Conservation (phyloP, 1,140 invertebrate genomes). For the Orchesella cincta region DNA sequence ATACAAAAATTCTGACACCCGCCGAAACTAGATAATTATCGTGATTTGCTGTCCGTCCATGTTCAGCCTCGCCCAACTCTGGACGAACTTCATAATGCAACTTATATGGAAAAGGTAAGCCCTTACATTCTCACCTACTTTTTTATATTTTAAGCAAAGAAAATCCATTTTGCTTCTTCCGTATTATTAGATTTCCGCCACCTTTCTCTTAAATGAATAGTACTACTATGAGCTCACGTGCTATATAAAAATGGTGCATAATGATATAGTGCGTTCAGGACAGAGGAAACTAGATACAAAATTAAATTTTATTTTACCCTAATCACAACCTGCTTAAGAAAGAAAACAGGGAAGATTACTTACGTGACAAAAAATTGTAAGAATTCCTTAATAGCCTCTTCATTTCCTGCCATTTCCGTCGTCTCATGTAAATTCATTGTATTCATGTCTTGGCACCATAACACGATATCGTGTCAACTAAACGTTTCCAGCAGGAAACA, state of each 20-base stretch:
- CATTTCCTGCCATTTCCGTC: conserved; percentile 19
- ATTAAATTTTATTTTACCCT: neutral
- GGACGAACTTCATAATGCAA: conserved; percentile 62
- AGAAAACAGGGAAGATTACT: neutral
- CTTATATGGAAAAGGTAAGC: conserved; percentile 54
- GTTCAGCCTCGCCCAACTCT: conserved; percentile 61
- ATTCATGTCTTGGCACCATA: neutral
- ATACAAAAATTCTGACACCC: neutral
- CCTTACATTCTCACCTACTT: conserved; percentile 1
- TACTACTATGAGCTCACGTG: neutral
- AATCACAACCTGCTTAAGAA: neutral
- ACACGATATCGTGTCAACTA: neutral
- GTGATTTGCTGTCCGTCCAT: conserved; percentile 62
- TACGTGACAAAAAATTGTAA: neutral
- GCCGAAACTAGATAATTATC: conserved; percentile 63
- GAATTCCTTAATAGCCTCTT: neutral
- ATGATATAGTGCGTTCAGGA: too few relatives aligned
- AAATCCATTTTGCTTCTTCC: neutral
- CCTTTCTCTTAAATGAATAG: neutral
- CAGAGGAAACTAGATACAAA: neutral
- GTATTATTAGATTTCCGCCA: neutral
- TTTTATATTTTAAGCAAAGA: neutral
- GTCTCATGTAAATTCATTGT: neutral
- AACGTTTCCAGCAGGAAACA: conserved; percentile 12
- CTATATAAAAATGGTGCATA: too few relatives aligned